phyloP scores from a whole-genome alignment of 2,797 vertebrate genomes.

The Adelosebastes latens region DNA sequence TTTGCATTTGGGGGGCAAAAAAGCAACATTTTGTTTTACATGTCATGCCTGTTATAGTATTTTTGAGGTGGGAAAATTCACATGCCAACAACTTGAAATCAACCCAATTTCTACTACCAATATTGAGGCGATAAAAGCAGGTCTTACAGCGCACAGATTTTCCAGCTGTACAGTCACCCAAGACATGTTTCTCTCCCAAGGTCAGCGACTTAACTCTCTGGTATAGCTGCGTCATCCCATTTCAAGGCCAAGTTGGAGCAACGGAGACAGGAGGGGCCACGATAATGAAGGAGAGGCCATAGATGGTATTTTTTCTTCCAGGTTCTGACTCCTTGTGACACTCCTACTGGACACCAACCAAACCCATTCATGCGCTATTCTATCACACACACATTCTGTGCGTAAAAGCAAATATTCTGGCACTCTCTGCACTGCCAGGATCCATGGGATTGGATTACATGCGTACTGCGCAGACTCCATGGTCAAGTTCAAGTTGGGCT shows the following conservation, averaged over 20 bases:
- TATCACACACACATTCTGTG: background rate
- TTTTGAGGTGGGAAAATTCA: slow-evolving; percentile 27
- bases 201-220: slow-evolving; percentile 70
- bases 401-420: slow-evolving; percentile 29
- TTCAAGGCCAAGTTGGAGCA: slow-evolving; percentile 95
- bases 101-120: slow-evolving; percentile 32
- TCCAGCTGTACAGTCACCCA: slow-evolving; percentile 63
- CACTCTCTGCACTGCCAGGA: slow-evolving; percentile 28
- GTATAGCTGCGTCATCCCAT: slow-evolving; percentile 70
- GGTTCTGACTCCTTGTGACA: slow-evolving; percentile 6
- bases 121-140: slow-evolving; percentile 33
- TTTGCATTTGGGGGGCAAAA: background rate
- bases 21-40: slow-evolving; percentile 5
- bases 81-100: slow-evolving; percentile 43
- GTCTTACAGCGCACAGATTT: slow-evolving; percentile 25
- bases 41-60: slow-evolving; percentile 12
- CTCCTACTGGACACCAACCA: background rate
- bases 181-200: slow-evolving; percentile 66
- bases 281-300: slow-evolving; percentile 45
- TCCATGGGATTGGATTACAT: slow-evolving; percentile 60
- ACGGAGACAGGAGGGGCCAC: slow-evolving; percentile 63
- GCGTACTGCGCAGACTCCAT: slow-evolving; percentile 75
- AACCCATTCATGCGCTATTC: slow-evolving; percentile 4
- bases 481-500: slow-evolving; percentile 86
- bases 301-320: slow-evolving; percentile 24